Base-by-base conservation (phyloP, 2,888 invertebrate species). In the Sepioteuthis lessoniana region DNA sequence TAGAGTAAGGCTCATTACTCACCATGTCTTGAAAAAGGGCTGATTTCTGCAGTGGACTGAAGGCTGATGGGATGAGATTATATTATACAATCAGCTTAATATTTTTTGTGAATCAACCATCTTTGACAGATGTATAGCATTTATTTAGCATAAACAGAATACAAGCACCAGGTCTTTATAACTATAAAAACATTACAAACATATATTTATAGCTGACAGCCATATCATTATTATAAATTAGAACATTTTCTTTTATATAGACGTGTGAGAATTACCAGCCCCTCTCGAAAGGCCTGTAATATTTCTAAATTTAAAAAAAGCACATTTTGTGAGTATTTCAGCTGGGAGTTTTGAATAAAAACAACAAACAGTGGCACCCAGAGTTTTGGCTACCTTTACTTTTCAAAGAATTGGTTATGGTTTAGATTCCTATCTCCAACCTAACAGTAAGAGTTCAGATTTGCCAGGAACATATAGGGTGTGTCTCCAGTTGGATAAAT, bases 401-500 rank as follows among this genome's bases (percentile, higher is more conserved):
- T 76, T 35, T 76, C 76, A 55, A 55, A 55, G 55, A 55, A 25
- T 25, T 25, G 21, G 19, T 55, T 25, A 55, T 28, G 25, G 55
- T 25, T 55, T 55, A 55, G 55, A 2, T 35, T n/a, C 35, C 16
- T 76, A 35, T n/a, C 76, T n/a, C n/a, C 8, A 76, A n/a, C 76
- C 13, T 76, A 10, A 1, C n/a, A 76, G 31, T n/a, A n/a, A 46
- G n/a, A 76, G 46, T 90, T 91, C 35, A 35, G 35, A 42, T 38
- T 13, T 94, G 35, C 93, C 60, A 25, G 31, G 46, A 35, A 42
- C 19, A 47, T 94, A 47, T n/a, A 91, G 46, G n/a, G 50, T 90
- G 46, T 90, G 38, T 47, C 19, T 60, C n/a, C 90, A 28, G 90
- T 94, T 94, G 31, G n/a, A 76, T 76, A 76, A 76, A 76, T n/a